phyloP scores from a whole-genome alignment of 2,797 vertebrate genomes.

The Ctenopoma multispine region DNA sequence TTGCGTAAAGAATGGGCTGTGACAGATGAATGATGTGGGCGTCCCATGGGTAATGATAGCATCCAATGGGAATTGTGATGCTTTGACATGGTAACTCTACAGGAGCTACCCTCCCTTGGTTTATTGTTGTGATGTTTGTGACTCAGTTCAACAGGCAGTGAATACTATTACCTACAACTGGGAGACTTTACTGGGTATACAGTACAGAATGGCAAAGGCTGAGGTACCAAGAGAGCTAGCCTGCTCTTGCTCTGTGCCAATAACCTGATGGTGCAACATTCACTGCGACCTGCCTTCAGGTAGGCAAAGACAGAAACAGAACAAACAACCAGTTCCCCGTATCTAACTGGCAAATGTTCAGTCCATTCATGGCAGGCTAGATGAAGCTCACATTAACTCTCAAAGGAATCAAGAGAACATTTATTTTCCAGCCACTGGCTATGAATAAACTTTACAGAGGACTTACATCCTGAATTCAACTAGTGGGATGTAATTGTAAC shows the following conservation, averaged over 20 bases:
- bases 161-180: neutral
- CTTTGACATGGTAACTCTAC: neutral
- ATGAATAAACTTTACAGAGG: too few relatives aligned
- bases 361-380: neutral
- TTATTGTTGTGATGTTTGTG: neutral
- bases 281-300: too few relatives aligned
- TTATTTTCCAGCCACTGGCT: too few relatives aligned
- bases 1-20: conserved; percentile 71
- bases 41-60: neutral
- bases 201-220: neutral
- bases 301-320: too few relatives aligned
- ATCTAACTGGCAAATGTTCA: neutral
- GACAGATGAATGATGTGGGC: conserved; percentile 64
- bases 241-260: too few relatives aligned
- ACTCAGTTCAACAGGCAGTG: neutral
- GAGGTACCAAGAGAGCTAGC: neutral
- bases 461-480: too few relatives aligned
- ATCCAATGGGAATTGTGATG: too few relatives aligned
- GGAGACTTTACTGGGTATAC: too few relatives aligned
- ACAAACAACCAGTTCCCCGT: too few relatives aligned
- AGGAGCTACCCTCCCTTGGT: neutral
- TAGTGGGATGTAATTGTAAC: too few relatives aligned
- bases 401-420: too few relatives aligned
- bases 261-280: neutral
- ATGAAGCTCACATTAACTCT: neutral